Evolutionary conservation across 2,113 vertebrate species (phyloP).

Genomic region (Accipiter cooperii): DNA sequence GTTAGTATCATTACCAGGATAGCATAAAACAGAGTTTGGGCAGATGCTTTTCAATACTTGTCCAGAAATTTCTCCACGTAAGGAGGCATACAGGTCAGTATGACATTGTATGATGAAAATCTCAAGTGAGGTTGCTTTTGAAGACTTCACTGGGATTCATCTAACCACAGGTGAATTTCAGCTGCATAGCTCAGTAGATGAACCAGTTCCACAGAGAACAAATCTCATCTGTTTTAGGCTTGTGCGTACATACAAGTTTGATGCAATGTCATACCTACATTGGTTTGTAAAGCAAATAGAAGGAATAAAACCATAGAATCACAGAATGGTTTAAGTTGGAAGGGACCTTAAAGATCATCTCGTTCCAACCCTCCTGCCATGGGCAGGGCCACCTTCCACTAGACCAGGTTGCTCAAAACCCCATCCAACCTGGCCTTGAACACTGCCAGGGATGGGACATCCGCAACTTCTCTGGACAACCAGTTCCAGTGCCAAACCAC

Average conservation of each 20-base stretch:
- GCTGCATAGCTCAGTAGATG: background rate
- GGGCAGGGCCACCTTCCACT: background rate
- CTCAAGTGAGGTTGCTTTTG: background rate
- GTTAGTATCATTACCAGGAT: background rate
- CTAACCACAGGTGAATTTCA: background rate
- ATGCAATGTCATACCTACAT: background rate
- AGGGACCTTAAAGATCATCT: background rate
- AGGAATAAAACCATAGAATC: background rate
- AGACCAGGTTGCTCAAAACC: background rate
- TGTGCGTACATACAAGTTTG: background rate
- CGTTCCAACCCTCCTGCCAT: background rate
- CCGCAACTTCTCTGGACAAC: background rate
- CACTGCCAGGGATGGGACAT: background rate
- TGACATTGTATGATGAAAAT: background rate
- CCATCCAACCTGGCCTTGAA: background rate
- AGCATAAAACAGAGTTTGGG: background rate
- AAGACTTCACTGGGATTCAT: background rate
- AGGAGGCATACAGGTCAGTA: background rate
- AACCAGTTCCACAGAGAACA: background rate
- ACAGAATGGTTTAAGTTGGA: background rate
- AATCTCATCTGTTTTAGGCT: background rate
- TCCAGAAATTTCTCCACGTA: background rate
- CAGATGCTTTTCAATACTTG: background rate
- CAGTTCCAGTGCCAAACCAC: background rate
- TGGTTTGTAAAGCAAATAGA: background rate